Conservation (phyloP, 2,888 invertebrate genomes). For the Druceiella hillmani region DNA sequence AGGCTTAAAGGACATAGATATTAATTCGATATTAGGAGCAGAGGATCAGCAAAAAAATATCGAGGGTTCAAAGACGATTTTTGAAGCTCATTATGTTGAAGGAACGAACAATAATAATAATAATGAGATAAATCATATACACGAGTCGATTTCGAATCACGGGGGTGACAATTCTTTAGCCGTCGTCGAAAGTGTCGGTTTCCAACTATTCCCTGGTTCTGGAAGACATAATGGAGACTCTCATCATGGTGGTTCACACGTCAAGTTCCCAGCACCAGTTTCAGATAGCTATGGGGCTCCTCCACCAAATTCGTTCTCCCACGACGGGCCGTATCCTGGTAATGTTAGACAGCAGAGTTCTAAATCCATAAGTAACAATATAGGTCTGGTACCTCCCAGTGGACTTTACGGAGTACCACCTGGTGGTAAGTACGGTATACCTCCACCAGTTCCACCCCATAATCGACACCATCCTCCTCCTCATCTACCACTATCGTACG, state of each 20-base stretch:
- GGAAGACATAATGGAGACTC: conserved; percentile 6
- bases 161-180: conserved; percentile 19
- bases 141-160: not conserved
- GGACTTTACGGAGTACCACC: conserved; percentile 58
- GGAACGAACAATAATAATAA: no score
- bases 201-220: conserved; percentile 30
- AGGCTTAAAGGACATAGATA: conserved; percentile 21
- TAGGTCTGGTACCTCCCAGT: conserved; percentile 54
- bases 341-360: conserved; percentile 41
- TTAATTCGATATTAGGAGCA: conserved; percentile 23
- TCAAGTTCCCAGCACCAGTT: no score
- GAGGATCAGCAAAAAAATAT: no score
- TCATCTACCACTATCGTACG: conserved; percentile 42
- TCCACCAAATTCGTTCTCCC: conserved; percentile 40
- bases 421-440: conserved; percentile 45
- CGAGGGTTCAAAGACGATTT: conserved; percentile 39
- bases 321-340: conserved; percentile 35
- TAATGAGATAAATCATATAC: conserved; percentile 14
- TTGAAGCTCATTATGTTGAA: conserved; percentile 42
- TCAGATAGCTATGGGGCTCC: conserved; percentile 40
- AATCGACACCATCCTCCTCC: conserved; percentile 25
- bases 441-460: conserved; percentile 30
- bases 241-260: no score
- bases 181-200: conserved; percentile 40
- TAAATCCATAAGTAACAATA: conserved; percentile 28